phyloP scores from a whole-genome alignment of 2,797 vertebrate species.

The Cynopterus sphinx region DNA sequence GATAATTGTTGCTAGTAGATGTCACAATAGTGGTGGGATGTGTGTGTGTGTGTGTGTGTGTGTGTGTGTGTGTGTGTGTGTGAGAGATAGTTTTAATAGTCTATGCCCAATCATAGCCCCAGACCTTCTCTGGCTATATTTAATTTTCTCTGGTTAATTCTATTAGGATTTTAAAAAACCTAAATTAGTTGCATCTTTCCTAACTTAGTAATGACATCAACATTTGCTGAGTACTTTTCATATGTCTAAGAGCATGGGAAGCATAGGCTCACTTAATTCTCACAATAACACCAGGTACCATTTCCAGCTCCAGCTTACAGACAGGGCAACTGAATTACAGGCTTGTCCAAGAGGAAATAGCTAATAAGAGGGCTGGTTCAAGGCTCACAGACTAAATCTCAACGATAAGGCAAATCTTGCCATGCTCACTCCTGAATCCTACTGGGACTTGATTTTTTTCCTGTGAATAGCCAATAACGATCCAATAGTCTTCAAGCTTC shows the following conservation, averaged over 20 bases:
- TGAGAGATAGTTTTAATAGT: not conserved
- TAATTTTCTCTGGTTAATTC: not conserved
- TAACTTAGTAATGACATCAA: not conserved
- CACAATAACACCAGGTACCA: not conserved
- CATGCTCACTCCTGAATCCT: not conserved
- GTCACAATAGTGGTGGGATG: not conserved
- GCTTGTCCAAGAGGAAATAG: not conserved
- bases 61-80: no score
- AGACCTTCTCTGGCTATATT: not conserved
- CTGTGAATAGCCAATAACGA: not conserved
- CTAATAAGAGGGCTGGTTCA: not conserved
- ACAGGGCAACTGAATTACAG: not conserved
- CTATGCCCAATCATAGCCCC: not conserved
- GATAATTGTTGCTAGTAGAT: not conserved
- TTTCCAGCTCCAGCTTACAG: conserved; percentile 3
- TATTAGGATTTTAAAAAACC: not conserved
- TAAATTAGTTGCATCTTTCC: not conserved
- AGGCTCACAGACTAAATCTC: not conserved
- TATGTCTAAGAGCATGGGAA: not conserved
- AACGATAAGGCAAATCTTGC: not conserved
- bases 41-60: no score
- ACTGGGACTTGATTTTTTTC: not conserved
- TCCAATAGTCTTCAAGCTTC: not conserved
- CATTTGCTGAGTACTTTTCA: not conserved
- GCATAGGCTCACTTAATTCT: not conserved